Evolutionary conservation across 2,888 invertebrate species (phyloP).

Genomic region (Eumerus sabulonum): DNA sequence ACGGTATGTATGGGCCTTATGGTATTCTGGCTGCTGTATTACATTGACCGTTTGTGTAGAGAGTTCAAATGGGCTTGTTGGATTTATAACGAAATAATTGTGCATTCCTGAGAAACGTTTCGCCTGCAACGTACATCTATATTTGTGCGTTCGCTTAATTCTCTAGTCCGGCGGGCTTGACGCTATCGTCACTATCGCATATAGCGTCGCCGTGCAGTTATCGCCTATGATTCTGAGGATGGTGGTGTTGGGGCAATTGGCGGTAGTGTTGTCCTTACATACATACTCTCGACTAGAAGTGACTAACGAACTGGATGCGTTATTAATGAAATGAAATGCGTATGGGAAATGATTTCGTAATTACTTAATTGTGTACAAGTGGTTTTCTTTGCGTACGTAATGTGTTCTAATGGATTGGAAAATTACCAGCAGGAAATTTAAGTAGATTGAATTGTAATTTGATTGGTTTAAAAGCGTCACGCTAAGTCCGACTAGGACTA

Average conservation of each 20-base stretch:
- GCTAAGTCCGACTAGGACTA: background rate
- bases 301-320: conserved; percentile 61
- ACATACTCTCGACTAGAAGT: conserved; percentile 48
- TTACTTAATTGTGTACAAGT: conserved; percentile 62
- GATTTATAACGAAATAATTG: conserved; percentile 51
- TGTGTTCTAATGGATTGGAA: conserved; percentile 58
- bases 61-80: conserved; percentile 33
- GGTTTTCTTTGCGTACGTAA: conserved; percentile 50
- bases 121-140: background rate
- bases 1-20: conserved; percentile 1
- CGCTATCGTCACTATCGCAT: no score
- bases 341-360: conserved; percentile 58
- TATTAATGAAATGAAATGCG: conserved; percentile 60
- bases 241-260: no score
- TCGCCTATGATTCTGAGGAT: background rate
- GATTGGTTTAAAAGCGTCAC: conserved; percentile 5
- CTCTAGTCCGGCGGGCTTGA: background rate
- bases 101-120: conserved; percentile 18
- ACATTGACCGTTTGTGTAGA: conserved; percentile 23
- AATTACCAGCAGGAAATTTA: conserved; percentile 38
- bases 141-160: background rate
- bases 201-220: background rate
- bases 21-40: conserved; percentile 8
- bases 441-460: conserved; percentile 39
- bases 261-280: background rate